Conservation (phyloP, 2,888 invertebrate species). For the Drosophila tripunctata region DNA sequence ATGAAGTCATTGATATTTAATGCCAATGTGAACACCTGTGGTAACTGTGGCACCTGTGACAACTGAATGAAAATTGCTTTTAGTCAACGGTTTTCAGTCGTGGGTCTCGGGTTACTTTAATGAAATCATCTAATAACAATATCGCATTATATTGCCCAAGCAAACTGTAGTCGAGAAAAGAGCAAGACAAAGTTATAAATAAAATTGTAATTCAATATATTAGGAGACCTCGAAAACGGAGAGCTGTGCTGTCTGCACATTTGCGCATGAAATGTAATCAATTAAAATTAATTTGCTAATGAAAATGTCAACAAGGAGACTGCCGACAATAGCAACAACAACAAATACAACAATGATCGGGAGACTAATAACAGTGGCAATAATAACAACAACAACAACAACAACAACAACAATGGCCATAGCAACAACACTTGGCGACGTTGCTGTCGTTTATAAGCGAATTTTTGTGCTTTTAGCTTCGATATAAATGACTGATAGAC, state of each 20-base stretch:
- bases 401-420: constrained; percentile 39
- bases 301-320: constrained; percentile 69
- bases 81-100: constrained; percentile 12
- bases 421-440: constrained; percentile 51
- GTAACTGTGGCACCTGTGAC: constrained; percentile 15
- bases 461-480: constrained; percentile 46
- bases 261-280: constrained; percentile 74
- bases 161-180: constrained; percentile 10
- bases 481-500: constrained; percentile 63
- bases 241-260: constrained; percentile 48
- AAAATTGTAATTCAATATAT: constrained; percentile 71
- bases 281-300: constrained; percentile 77
- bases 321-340: constrained; percentile 12
- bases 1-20: constrained; percentile 15
- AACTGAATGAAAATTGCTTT: constrained; percentile 28
- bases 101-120: constrained; percentile 47
- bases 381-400: constrained; percentile 30
- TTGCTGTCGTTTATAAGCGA: constrained; percentile 46
- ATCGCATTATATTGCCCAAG: constrained; percentile 42
- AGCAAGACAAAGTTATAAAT: constrained; percentile 48
- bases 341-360: not conserved
- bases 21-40: constrained; percentile 13
- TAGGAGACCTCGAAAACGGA: constrained; percentile 27
- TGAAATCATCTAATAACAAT: constrained; percentile 55
- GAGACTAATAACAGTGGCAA: constrained; percentile 17